phyloP scores from a whole-genome alignment of 2,797 vertebrate genomes.

The Antennarius maculatus region DNA sequence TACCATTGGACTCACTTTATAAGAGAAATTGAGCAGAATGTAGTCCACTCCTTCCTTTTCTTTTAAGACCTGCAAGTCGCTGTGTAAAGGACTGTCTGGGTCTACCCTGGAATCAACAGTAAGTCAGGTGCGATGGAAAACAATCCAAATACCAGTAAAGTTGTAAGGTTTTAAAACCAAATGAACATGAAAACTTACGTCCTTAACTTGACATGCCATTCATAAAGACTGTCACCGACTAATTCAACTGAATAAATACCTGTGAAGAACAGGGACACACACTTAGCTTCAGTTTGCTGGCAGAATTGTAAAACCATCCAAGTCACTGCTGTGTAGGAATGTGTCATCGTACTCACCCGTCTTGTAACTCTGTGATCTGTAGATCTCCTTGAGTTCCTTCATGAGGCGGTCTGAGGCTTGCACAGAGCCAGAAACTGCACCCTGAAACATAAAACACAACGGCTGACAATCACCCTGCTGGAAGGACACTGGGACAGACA shows the following conservation, averaged over 20 bases:
- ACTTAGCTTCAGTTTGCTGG: slow-evolving; percentile 10
- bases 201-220: slow-evolving; percentile 97
- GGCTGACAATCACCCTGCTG: background rate
- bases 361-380: slow-evolving; percentile 98
- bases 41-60: slow-evolving; percentile 98
- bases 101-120: slow-evolving; percentile 85
- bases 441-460: slow-evolving; percentile 78
- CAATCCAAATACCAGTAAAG: no score
- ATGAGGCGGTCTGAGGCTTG: slow-evolving; percentile 98
- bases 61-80: slow-evolving; percentile 97
- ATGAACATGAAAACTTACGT: slow-evolving; percentile 86
- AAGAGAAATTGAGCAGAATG: slow-evolving; percentile 98
- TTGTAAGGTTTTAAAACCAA: background rate
- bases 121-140: slow-evolving; percentile 7
- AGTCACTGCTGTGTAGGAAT: slow-evolving; percentile 11
- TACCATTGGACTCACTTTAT: slow-evolving; percentile 88
- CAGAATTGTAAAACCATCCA: background rate
- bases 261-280: slow-evolving; percentile 62
- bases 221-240: slow-evolving; percentile 95
- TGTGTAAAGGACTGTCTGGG: slow-evolving; percentile 96
- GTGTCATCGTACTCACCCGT: slow-evolving; percentile 80
- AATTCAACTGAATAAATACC: slow-evolving; percentile 99
- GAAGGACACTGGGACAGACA: background rate
- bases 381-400: slow-evolving; percentile 99
- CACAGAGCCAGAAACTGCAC: slow-evolving; percentile 96